phyloP scores from a whole-genome alignment of 1,140 invertebrate species.

The Camponotus pennsylvanicus region DNA sequence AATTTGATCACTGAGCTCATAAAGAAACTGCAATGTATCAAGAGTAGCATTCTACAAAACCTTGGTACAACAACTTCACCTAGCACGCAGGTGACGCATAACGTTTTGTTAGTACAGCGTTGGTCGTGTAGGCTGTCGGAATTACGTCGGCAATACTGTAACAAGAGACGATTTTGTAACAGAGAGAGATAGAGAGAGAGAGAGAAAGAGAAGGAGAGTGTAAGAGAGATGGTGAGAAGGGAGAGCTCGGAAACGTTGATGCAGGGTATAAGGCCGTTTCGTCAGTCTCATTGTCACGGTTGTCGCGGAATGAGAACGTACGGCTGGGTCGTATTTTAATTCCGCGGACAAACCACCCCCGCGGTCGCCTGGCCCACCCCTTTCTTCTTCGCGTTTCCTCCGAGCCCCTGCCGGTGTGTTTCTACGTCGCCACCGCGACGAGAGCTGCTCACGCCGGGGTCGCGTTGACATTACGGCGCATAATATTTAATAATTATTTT shows the following conservation, averaged over 20 bases:
- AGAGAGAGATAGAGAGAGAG: conserved; percentile 47
- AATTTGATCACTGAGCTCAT: conserved; percentile 4
- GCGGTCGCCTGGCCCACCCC: conserved; percentile 63
- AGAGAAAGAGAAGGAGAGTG: conserved; percentile 43
- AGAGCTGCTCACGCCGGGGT: conserved; percentile 69
- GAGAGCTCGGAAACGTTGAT: conserved; percentile 66
- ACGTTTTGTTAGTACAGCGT: conserved; percentile 47
- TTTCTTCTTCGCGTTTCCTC: conserved; percentile 82
- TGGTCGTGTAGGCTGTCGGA: conserved; percentile 58
- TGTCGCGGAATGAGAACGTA: conserved; percentile 85
- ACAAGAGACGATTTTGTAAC: conserved; percentile 70
- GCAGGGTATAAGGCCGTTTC: conserved; percentile 80
- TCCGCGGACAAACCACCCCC: conserved; percentile 82
- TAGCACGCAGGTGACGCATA: conserved; percentile 54
- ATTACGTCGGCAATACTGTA: conserved; percentile 67
- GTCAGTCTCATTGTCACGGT: conserved; percentile 84
- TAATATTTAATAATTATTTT: conserved; percentile 87
- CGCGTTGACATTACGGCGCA: conserved; percentile 84
- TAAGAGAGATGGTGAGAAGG: conserved; percentile 25
- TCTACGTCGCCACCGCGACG: conserved; percentile 63
- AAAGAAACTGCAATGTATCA: conserved; percentile 33
- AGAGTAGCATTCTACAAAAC: conserved; percentile 31
- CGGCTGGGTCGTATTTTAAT: conserved; percentile 86
- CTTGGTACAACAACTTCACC: conserved; percentile 45
- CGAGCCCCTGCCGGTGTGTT: conserved; percentile 69